Base-by-base conservation (phyloP, 1,140 invertebrate species). In the Bilobella aurantiaca region DNA sequence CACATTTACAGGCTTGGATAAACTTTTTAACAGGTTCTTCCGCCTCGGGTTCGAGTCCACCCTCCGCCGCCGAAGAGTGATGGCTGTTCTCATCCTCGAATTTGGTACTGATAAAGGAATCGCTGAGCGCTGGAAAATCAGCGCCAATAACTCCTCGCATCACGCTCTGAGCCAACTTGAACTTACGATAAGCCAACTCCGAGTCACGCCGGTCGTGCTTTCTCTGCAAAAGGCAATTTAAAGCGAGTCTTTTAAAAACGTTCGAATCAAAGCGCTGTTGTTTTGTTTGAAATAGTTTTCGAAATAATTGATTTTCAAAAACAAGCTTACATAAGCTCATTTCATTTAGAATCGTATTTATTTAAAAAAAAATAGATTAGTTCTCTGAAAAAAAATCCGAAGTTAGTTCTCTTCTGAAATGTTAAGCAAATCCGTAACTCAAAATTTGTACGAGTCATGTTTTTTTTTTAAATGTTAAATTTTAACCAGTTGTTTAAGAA, bases 121-220 rank as follows among this genome's bases (percentile, higher is more conserved):
- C 66, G 28, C 42, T 62, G 28, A 67, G 23, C 21, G 53, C 32
- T 29, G 57, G 42, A n/a, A 72, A 58, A 32, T 72, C 71, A 34
- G 64, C 62, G 1, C 69, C 69, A 49, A 75, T 70, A 16, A 64
- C 73, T 34, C 72, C 72, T 57, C 75, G 73, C 71, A 80, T 76
- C 73, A 81, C 76, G 57, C 76, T 80, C 68, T 81, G 82, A 14
- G 84, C 81, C 59, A 85, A 77, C 73, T 89, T 89, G 77, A 87
- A 89, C 75, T 88, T 88, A 58, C 88, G 77, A 77, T 91, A 90
- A 1, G 87, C 87, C 63, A 90, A 75, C 73, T 95, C 92, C 2
- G 88, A 88, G 70, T 95, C 92, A 74, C 91, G 87, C 21, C 91
- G 83, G 77, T 98, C 95, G 77, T 98, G 96, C 77, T 97, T 98